Percentiles rank a stretch among this genome's conserved stretches.
Conservation (phyloP, 2,113 vertebrate genomes). For the Typhlomys cinereus region DNA sequence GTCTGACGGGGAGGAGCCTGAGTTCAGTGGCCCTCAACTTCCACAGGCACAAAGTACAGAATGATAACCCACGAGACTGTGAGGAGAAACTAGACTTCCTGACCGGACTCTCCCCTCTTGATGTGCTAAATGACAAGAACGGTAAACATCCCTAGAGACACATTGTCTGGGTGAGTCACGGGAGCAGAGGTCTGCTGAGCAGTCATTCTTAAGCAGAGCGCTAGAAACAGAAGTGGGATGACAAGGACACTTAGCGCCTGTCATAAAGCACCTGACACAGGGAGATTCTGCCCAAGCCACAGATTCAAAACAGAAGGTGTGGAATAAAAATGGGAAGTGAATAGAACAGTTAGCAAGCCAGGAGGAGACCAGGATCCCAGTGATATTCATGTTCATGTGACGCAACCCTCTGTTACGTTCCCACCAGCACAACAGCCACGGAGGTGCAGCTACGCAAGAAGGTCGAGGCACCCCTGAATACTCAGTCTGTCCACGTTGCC, state of each 20-base stretch:
- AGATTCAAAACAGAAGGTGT: too few species aligned
- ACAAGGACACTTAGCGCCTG: neutral
- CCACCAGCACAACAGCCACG: neutral
- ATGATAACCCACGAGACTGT: neutral
- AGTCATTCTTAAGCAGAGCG: too few species aligned
- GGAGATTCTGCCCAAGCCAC: fast-evolving
- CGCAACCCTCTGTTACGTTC: neutral
- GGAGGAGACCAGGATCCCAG: neutral
- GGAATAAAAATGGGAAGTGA: neutral
- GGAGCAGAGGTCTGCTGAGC: neutral
- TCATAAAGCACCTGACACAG: neutral
- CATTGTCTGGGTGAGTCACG: too few species aligned
- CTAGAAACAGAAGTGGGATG: neutral
- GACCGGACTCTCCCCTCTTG: neutral
- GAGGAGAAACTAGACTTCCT: too few species aligned
- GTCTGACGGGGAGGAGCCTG: too few species aligned
- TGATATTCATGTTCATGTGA: too few species aligned
- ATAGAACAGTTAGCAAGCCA: too few species aligned
- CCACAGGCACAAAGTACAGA: too few species aligned
- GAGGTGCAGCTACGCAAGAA: neutral
- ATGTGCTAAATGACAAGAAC: neutral
- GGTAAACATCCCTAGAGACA: neutral
- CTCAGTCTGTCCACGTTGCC: neutral
- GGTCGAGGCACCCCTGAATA: too few species aligned
- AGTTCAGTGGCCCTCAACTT: too few species aligned